These are phyloP conservation scores for Chrysotoxum bicinctum DNA, from an alignment of 2,888 invertebrate species.

Conservation along the genomic window DNA sequence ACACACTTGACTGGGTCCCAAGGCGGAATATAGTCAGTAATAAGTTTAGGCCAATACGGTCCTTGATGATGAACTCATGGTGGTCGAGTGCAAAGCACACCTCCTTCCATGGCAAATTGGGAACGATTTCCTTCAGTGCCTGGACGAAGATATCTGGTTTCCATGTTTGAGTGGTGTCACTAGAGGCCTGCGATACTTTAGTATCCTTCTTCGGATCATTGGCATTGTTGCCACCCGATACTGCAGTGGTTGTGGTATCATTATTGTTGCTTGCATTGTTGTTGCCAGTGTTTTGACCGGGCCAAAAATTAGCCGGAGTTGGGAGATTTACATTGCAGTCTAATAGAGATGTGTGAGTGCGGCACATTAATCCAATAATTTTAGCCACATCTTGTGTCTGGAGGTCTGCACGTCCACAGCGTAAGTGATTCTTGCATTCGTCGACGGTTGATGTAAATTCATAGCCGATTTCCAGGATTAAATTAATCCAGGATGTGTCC, in stretches of 20 bases:
- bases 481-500: conserved; percentile 91
- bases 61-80: conserved; percentile 93
- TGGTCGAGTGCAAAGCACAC: conserved; percentile 96
- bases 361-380: conserved; percentile 92
- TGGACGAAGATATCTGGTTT: conserved; percentile 96
- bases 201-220: conserved; percentile 75
- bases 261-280: conserved; percentile 75
- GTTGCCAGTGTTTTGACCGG: conserved; percentile 78
- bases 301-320: conserved; percentile 87
- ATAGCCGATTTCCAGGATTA: conserved; percentile 95
- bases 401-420: conserved; percentile 91
- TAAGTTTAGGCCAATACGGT: conserved; percentile 91
- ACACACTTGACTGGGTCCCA: conserved; percentile 90
- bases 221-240: conserved; percentile 74
- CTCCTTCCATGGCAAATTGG: conserved; percentile 95
- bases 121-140: conserved; percentile 93
- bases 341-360: conserved; percentile 86
- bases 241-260: conserved; percentile 75
- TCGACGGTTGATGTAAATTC: conserved; percentile 92
- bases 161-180: conserved; percentile 87
- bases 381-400: conserved; percentile 92
- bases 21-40: conserved; percentile 91
- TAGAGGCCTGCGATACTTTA: conserved; percentile 74
- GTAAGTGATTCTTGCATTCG: conserved; percentile 92
- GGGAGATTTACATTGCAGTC: conserved; percentile 88